phyloP scores from a whole-genome alignment of 53 echinoderm and acorn worm genomes.

The Apostichopus leukothele region DNA sequence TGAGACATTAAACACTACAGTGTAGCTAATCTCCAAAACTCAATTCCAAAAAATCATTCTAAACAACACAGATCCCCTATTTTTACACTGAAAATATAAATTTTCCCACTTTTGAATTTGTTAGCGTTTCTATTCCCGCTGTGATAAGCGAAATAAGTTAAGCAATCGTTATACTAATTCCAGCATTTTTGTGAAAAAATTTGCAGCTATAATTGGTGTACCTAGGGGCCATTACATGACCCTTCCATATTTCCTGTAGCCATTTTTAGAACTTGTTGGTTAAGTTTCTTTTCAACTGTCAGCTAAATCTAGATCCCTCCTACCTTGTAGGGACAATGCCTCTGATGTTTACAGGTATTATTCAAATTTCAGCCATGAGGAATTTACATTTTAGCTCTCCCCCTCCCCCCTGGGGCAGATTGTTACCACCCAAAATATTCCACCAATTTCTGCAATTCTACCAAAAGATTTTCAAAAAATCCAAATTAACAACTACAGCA shows the following conservation, averaged over 20 bases:
- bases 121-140: background rate
- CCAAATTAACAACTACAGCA: too few species aligned
- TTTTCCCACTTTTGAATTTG: too few species aligned
- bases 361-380: background rate
- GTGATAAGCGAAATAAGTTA: background rate
- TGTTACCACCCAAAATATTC: background rate
- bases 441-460: too few species aligned
- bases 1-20: too few species aligned
- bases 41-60: too few species aligned
- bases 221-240: background rate
- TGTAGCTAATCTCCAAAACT: too few species aligned
- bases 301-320: background rate
- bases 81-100: too few species aligned
- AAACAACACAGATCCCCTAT: too few species aligned
- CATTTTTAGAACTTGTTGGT: background rate
- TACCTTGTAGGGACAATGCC: background rate
- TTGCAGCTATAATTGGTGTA: background rate
- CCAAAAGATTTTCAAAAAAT: too few species aligned
- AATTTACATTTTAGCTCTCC: background rate
- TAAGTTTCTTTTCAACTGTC: background rate
- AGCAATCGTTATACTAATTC: background rate
- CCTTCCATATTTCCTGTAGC: background rate
- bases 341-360: too few species aligned
- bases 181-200: background rate
- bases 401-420: background rate